Evolutionary conservation across 2,888 invertebrate species (phyloP), one percentile per base, ranked within the genome.

Genomic region (Apocheima hispidaria): DNA sequence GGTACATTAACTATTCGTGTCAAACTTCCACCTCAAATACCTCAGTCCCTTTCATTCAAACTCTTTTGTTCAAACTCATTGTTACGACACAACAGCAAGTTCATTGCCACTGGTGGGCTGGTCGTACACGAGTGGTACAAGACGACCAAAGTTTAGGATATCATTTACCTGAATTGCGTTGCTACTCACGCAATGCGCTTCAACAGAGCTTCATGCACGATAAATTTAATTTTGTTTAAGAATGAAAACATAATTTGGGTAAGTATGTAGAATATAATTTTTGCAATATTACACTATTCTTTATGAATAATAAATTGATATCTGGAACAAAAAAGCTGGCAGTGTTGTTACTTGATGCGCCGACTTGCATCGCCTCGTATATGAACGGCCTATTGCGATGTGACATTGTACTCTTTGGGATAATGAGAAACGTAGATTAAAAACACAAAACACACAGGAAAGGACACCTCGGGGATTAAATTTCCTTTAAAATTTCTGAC

Each of bases 31-130:
- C 52, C 46, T 33, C 23, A 18, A 41, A 30, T 21, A 40, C 2
- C 36, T 38, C 16, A 38, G 21, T 6, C 10, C 20, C 9, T 40
- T 28, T 23, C 49, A 49, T 49, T 49, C 50, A 43, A 43, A 44
- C 43, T 57, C 43, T 51, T 57, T 53, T 60, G 48, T 53, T 26
- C 23, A 18, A 48, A 35, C 9, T 49, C 28, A 41, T 60, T 53
- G 60, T 60, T 53, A 20, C 20, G 7, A 23, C 51, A 52, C 26
- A 36, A 48, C 5, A n/a, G 35, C 35, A 53, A 60, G 60, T 60
- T 60, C 60, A 60, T 60, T 49, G 59, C 59, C 53, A 35, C 18
- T 43, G 35, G 35, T 35, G 4, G 4, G 46, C 20, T 5, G 30
- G 18, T 18, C 46, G 46, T 18, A 20, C 30, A 46, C 46, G 12